These are phyloP conservation scores for Neogobius melanostomus DNA, from an alignment of 2,113 vertebrate species.

Conservation along the genomic window DNA sequence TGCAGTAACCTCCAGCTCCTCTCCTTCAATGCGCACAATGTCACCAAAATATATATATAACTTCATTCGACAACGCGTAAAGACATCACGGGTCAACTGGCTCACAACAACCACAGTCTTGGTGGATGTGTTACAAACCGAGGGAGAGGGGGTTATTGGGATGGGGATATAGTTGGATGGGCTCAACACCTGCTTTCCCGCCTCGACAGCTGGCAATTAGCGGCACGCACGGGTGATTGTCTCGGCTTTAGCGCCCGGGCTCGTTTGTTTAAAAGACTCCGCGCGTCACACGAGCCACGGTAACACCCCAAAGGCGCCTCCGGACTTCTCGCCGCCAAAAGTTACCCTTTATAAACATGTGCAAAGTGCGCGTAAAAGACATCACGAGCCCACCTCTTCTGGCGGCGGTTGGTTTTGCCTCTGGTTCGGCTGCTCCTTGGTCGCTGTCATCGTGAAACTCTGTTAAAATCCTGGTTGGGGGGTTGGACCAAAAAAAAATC, in stretches of 20 bases:
- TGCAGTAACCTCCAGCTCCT: background rate
- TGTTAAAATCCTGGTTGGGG: constrained; percentile 34
- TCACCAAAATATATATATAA: background rate
- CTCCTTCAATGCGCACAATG: background rate
- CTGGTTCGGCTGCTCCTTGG: constrained; percentile 82
- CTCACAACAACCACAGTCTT: background rate
- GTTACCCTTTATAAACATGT: constrained; percentile 10
- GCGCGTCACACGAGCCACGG: constrained; percentile 1
- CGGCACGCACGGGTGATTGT: constrained; percentile 23
- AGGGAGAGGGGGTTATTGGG: background rate
- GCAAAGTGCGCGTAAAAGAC: constrained; percentile 31
- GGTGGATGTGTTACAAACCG: background rate
- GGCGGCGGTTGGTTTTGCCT: constrained; percentile 75
- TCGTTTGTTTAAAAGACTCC: constrained; percentile 15
- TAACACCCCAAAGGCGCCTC: constrained; percentile 2
- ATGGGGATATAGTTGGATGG: background rate
- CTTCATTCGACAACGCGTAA: background rate
- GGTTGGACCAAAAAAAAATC: background rate
- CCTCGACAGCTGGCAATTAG: constrained; percentile 43
- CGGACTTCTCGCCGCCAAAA: constrained; percentile 1
- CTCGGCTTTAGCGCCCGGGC: constrained; percentile 23
- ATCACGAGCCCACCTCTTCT: constrained; percentile 78
- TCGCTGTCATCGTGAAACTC: constrained; percentile 84
- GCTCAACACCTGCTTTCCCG: constrained; percentile 17
- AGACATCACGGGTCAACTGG: background rate